These are phyloP conservation scores for Pao palembangensis DNA, from an alignment of 2,113 vertebrate species.

Conservation along the genomic window DNA sequence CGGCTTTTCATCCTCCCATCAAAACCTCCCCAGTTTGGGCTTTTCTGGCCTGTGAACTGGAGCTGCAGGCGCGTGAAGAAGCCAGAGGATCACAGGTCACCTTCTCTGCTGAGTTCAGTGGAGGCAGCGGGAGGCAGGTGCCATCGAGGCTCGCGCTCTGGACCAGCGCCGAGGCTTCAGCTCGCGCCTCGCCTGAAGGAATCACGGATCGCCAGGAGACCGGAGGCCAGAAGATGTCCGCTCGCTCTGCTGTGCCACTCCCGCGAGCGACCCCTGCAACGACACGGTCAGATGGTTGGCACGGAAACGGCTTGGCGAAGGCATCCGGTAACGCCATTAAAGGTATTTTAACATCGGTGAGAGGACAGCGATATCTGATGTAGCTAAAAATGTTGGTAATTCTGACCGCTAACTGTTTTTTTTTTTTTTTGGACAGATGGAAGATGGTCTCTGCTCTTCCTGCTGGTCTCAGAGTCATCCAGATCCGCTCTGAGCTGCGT, in stretches of 20 bases:
- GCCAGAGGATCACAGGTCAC: not conserved
- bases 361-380: not conserved
- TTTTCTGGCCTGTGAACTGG: constrained; percentile 7
- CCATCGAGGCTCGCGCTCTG: too few species aligned
- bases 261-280: constrained; percentile 73
- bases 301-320: not conserved
- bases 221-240: constrained; percentile 70
- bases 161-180: too few species aligned
- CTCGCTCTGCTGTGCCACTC: constrained; percentile 77
- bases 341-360: not conserved
- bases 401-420: too few species aligned
- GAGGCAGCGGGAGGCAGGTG: too few species aligned
- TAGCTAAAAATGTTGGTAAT: not conserved
- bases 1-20: not conserved
- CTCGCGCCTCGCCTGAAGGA: constrained; percentile 59
- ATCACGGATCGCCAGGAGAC: constrained; percentile 69
- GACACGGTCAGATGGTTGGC: not conserved
- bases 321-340: not conserved
- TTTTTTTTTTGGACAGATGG: too few species aligned
- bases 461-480: too few species aligned
- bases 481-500: too few species aligned
- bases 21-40: constrained; percentile 9
- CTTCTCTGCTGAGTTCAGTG: not conserved
- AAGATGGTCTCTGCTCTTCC: too few species aligned
- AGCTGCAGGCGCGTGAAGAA: too few species aligned